phyloP scores from a whole-genome alignment of 2,113 vertebrate species.

The Callospermophilus lateralis region DNA sequence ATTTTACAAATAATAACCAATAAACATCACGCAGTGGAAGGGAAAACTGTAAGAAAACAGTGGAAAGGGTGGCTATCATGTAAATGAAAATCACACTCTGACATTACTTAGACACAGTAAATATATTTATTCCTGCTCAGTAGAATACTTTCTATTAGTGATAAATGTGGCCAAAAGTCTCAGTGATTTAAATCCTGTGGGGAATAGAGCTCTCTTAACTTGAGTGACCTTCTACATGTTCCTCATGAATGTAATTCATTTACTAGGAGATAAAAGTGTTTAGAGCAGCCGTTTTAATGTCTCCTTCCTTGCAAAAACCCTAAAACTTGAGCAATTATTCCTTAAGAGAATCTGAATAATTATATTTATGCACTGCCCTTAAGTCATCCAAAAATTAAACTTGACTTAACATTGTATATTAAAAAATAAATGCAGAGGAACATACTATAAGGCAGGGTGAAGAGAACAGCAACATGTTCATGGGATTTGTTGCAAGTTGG shows the following conservation, averaged over 20 bases:
- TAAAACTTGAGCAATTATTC: not conserved
- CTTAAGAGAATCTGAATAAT: not conserved
- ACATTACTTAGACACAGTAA: conserved; percentile 59
- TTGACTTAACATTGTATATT: not conserved
- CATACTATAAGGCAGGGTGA: not conserved
- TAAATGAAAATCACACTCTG: conserved; percentile 72
- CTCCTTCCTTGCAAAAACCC: not conserved
- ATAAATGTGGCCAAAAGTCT: conserved; percentile 19
- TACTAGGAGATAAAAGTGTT: conserved; percentile 56
- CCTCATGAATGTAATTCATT: conserved; percentile 34
- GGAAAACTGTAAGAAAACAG: conserved; percentile 73
- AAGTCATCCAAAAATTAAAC: not conserved
- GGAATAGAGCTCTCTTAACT: conserved; percentile 57
- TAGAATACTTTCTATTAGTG: conserved; percentile 68
- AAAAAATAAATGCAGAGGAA: not conserved
- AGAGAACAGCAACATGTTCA: not conserved
- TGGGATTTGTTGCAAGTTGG: not conserved
- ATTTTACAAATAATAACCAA: conserved; percentile 86
- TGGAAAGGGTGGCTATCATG: conserved; percentile 69
- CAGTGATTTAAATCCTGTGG: not conserved
- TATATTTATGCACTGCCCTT: not conserved
- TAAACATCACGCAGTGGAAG: conserved; percentile 77
- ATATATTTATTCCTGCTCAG: conserved; percentile 63
- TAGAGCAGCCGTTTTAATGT: not conserved
- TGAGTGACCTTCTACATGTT: not conserved